phyloP scores from a whole-genome alignment of 1,140 invertebrate genomes.

The Drosophila nebulosa region DNA sequence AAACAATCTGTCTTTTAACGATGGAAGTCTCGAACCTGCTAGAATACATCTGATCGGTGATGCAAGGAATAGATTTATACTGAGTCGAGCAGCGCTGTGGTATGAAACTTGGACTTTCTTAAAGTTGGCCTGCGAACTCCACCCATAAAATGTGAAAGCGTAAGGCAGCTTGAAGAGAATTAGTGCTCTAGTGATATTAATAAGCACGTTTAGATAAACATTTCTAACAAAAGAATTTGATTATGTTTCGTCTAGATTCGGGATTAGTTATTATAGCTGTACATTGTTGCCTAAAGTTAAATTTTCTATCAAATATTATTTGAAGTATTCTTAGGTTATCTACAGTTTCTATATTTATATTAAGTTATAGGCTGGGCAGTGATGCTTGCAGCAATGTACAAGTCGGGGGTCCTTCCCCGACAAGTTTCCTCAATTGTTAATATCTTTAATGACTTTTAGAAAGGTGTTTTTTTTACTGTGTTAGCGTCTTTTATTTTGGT shows the following conservation, averaged over 20 bases:
- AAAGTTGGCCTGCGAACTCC: background rate
- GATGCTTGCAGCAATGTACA: too few species aligned
- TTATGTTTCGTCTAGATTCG: background rate
- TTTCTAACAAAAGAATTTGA: background rate
- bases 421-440: too few species aligned
- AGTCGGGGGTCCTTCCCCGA: too few species aligned
- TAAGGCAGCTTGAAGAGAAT: slow-evolving; percentile 14
- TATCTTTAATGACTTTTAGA: too few species aligned
- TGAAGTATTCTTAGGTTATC: too few species aligned
- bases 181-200: slow-evolving; percentile 5
- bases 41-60: background rate
- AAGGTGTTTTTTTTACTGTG: too few species aligned
- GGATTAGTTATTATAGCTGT: too few species aligned
- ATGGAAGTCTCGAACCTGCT: background rate
- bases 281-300: too few species aligned
- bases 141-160: slow-evolving; percentile 3
- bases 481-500: too few species aligned
- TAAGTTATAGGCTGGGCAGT: too few species aligned
- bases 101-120: slow-evolving; percentile 1
- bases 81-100: background rate
- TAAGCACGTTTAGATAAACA: slow-evolving; percentile 1
- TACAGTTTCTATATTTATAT: too few species aligned
- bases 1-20: background rate
- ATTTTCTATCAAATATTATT: too few species aligned
- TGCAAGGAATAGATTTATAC: slow-evolving; percentile 2